These are phyloP conservation scores for Lochmaea capreae DNA, from an alignment of 2,888 invertebrate genomes.

Conservation along the genomic window DNA sequence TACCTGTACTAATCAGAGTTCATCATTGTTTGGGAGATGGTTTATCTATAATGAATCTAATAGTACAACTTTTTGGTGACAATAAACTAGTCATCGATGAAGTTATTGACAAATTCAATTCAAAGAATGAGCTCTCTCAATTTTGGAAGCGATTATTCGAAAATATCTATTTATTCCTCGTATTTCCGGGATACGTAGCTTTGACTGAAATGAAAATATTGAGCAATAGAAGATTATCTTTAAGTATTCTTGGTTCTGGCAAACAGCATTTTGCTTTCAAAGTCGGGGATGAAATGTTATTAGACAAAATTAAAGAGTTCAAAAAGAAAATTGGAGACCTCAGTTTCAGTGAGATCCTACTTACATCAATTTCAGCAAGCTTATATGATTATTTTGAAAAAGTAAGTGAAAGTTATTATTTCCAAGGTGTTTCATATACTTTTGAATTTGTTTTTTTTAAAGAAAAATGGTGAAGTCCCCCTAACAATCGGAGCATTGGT, in stretches of 20 bases:
- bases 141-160: not conserved
- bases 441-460: not conserved
- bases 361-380: slow-evolving; percentile 7
- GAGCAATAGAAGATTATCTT: not conserved
- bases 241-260: not conserved
- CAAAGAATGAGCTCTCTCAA: not conserved
- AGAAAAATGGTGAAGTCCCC: slow-evolving; percentile 10
- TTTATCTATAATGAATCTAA: slow-evolving; percentile 18
- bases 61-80: slow-evolving; percentile 9
- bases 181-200: slow-evolving; percentile 8
- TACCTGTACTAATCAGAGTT: slow-evolving; percentile 6
- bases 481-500: not conserved
- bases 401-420: slow-evolving; percentile 6
- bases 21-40: slow-evolving; percentile 19
- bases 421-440: not conserved
- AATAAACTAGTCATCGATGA: not conserved
- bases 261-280: slow-evolving; percentile 15
- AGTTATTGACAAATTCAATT: slow-evolving; percentile 10
- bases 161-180: slow-evolving; percentile 3
- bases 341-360: slow-evolving; percentile 13
- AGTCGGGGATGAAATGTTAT: not conserved
- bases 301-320: not conserved
- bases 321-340: not conserved
- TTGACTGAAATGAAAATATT: not conserved
- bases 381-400: slow-evolving; percentile 13